Percentiles rank a stretch among this genome's conserved stretches.
Evolutionary conservation across 2,888 invertebrate genomes (phyloP).

Genomic region (Drosophila paracracens): DNA sequence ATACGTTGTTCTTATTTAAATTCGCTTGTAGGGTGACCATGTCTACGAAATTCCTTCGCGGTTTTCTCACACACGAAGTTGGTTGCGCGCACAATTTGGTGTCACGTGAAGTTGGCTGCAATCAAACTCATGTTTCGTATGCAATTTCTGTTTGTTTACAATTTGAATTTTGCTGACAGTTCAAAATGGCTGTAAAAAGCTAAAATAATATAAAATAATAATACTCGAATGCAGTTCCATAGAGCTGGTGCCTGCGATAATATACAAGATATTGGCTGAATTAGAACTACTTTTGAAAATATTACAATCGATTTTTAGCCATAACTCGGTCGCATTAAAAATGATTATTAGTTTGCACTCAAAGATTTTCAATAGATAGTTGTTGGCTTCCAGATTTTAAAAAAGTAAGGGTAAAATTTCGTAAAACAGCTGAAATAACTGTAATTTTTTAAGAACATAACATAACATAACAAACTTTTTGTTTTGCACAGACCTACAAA

Average conservation of each 20-base stretch:
- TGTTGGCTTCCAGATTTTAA: too few relatives aligned
- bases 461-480: too few relatives aligned
- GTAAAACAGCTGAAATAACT: neutral
- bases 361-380: neutral
- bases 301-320: neutral
- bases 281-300: neutral
- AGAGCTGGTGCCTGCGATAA: neutral
- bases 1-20: neutral
- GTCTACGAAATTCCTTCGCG: neutral
- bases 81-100: conserved; percentile 1
- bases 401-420: neutral
- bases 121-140: neutral
- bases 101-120: conserved; percentile 16
- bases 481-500: neutral
- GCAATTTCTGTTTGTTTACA: neutral
- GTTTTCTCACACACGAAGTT: neutral
- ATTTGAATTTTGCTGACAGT: neutral
- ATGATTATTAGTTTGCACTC: neutral
- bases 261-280: too few relatives aligned
- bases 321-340: neutral
- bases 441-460: too few relatives aligned
- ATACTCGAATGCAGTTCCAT: neutral
- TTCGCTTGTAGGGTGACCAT: neutral
- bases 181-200: neutral
- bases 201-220: too few relatives aligned